Evolutionary conservation across 2,113 vertebrate genomes (phyloP).

Genomic region (Lichenostomus cassidix): DNA sequence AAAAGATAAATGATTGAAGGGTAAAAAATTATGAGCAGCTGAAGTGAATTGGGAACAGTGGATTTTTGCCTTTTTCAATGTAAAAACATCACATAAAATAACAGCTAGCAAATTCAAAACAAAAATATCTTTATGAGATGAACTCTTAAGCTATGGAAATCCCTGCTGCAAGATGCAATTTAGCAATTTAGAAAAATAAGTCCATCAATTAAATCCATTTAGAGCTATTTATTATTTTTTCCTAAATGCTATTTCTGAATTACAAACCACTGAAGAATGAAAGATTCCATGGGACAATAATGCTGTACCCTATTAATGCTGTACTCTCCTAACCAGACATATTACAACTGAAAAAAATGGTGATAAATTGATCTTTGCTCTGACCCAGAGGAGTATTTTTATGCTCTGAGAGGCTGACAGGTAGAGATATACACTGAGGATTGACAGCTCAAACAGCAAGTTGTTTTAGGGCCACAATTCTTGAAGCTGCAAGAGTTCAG

Average conservation of each 20-base stretch:
- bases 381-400: not conserved
- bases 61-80: not conserved
- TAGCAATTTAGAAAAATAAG: not conserved
- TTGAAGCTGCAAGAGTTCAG: not conserved
- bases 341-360: not conserved
- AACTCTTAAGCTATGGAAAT: not conserved
- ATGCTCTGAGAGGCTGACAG: not conserved
- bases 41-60: not conserved
- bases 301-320: not conserved
- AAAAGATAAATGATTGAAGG: not conserved
- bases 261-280: not conserved
- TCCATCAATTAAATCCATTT: not conserved
- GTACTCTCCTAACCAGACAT: not conserved
- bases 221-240: not conserved
- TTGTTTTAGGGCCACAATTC: not conserved
- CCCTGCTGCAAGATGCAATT: not conserved
- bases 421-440: fast-evolving
- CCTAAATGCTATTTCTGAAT: not conserved
- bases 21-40: not conserved
- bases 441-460: not conserved
- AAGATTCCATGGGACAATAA: not conserved
- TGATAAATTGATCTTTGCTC: not conserved
- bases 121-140: not conserved
- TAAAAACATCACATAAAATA: not conserved
- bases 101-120: not conserved